A percentile compares a stretch with the other conserved stretches of the same genome.
Evolutionary conservation across 1,140 invertebrate species (phyloP).

Genomic region (Drosophila cardini): DNA sequence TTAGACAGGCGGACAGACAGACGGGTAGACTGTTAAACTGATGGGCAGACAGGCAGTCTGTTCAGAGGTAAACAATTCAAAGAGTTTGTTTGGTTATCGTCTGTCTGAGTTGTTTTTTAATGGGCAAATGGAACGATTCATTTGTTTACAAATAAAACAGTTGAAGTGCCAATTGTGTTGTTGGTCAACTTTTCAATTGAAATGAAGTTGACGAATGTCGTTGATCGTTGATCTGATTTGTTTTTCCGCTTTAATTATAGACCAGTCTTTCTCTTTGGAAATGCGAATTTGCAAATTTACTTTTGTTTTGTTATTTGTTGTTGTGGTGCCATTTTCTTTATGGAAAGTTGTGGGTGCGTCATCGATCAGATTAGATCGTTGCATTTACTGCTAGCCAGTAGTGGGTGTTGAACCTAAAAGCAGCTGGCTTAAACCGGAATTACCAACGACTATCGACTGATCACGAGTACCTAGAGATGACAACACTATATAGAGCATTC

Average conservation of each 20-base stretch:
- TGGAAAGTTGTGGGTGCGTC: slow-evolving; percentile 49
- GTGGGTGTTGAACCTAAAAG: slow-evolving; percentile 42
- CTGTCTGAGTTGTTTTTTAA: slow-evolving; percentile 28
- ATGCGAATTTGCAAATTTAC: slow-evolving; percentile 25
- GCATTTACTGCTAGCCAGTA: slow-evolving; percentile 33
- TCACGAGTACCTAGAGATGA: slow-evolving; percentile 24
- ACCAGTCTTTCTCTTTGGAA: background rate
- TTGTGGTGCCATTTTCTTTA: slow-evolving; percentile 17
- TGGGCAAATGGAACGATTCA: slow-evolving; percentile 46
- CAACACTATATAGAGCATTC: background rate
- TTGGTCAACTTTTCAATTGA: slow-evolving; percentile 41
- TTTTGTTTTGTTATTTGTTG: slow-evolving; percentile 15
- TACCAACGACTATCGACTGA: slow-evolving; percentile 25
- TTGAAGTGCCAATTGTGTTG: slow-evolving; percentile 55
- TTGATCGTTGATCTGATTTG: slow-evolving; percentile 1
- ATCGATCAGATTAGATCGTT: slow-evolving; percentile 62
- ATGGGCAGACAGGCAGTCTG: background rate
- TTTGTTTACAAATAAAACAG: slow-evolving; percentile 74
- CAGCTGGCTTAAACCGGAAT: slow-evolving; percentile 53
- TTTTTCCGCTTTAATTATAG: background rate
- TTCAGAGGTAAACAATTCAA: slow-evolving; percentile 22
- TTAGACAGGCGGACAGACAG: background rate
- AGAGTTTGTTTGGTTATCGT: slow-evolving; percentile 38
- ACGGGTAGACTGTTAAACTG: background rate
- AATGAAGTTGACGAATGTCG: slow-evolving; percentile 22